Base-by-base conservation (phyloP, 2,113 vertebrate species). In the Boleophthalmus pectinirostris region DNA sequence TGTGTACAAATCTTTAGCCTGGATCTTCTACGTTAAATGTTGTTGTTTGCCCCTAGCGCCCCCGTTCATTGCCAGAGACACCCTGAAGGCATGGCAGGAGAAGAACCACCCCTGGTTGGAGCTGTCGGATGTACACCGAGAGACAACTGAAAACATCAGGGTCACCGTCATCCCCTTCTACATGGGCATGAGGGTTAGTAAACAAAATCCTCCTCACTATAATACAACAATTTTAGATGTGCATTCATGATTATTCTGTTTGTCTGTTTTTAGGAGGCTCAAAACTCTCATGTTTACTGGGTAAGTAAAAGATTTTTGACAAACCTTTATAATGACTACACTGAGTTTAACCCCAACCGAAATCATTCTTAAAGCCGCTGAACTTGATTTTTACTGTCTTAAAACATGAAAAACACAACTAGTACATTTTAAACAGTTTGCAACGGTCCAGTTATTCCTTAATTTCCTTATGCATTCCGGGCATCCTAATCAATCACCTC, bases 51-150 rank as follows among this genome's bases (percentile, higher is more conserved):
- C 25, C 74, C 0, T 80, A 95, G 96, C 93, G 51, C 96, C 97
- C 66, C 96, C 96, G 0, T 99, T 99, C 91, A 93, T 93, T 72
- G 90, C 96, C 16, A 93, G 97, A 79, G 97, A 99, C 78, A 99
- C 97, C 0, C 89, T 98, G 71, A 95, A 95, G 84, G 97, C 97
- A 0, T 99, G 97, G 97, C 97, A 99, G 89, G 97, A 98, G 89
- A 99, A 98, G 92, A 99, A 99, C 89, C 97, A 99, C 81, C 97
- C 97, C 23, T 99, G 97, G 97, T 85, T 99, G 67, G 97, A 99
- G 93, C 95, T 99, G 15, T 99, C 97, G 0, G 97, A 99, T 0
- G 97, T 99, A 65, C 97, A 99, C 90, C 92, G 97, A 43, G 97
- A 99, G 88, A 98, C 97, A 45, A 99, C 97, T 0, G 97, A 99